phyloP scores from a whole-genome alignment of 2,113 vertebrate species.

The Capricornis sumatraensis region DNA sequence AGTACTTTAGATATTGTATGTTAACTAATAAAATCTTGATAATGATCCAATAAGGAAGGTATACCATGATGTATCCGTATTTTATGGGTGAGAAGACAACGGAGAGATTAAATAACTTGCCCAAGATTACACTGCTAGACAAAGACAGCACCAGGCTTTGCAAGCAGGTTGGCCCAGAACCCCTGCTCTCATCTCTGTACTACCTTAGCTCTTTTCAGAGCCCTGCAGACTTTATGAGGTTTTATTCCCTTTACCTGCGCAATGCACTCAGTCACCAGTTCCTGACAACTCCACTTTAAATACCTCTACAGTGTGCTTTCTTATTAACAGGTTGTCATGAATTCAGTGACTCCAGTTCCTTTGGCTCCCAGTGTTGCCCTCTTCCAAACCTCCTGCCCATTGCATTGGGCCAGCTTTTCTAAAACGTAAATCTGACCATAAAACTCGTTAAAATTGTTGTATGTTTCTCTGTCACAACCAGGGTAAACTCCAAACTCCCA shows the following conservation, averaged over 20 bases:
- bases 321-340: not conserved
- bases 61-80: not conserved
- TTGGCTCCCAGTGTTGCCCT: not conserved
- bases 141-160: not conserved
- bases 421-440: not conserved
- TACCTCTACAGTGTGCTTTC: not conserved
- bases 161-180: not conserved
- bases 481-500: not conserved
- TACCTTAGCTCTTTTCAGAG: not conserved
- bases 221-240: too few relatives aligned
- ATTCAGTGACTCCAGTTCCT: not conserved
- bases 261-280: not conserved
- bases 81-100: not conserved
- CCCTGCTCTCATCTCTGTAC: accelerated
- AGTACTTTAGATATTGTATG: not conserved
- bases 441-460: not conserved
- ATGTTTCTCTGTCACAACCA: not conserved
- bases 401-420: not conserved
- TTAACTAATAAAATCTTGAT: not conserved
- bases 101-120: not conserved
- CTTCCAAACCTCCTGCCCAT: not conserved
- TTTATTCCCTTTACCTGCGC: not conserved
- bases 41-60: not conserved
- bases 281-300: not conserved
- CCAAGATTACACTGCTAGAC: not conserved